These are phyloP conservation scores for Philereme vetulata DNA, from an alignment of 2,888 invertebrate species.

Conservation along the genomic window DNA sequence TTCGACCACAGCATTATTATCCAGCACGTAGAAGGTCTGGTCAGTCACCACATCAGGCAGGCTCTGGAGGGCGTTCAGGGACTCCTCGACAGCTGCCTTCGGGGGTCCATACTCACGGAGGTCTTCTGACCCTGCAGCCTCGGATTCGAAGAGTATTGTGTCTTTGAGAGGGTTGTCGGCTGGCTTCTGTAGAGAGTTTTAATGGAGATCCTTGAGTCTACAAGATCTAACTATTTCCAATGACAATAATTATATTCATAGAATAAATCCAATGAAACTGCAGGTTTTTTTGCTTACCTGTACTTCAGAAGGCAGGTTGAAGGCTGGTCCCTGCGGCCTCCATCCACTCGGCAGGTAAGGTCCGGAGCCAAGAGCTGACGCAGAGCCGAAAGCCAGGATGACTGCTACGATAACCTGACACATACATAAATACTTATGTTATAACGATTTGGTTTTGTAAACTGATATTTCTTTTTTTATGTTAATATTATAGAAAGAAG, in stretches of 20 bases:
- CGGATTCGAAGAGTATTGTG: slow-evolving; percentile 64
- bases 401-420: slow-evolving; percentile 58
- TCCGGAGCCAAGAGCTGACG: slow-evolving; percentile 64
- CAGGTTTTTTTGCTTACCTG: slow-evolving; percentile 45
- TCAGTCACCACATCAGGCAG: slow-evolving; percentile 66
- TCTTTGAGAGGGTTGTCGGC: slow-evolving; percentile 70
- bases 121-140: slow-evolving; percentile 75
- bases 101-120: slow-evolving; percentile 80
- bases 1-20: slow-evolving; percentile 31
- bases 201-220: too few species aligned
- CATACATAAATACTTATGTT: too few species aligned
- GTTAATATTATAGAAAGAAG: too few species aligned
- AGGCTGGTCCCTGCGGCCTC: slow-evolving; percentile 71
- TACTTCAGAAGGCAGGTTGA: slow-evolving; percentile 66
- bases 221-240: too few species aligned
- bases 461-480: too few species aligned
- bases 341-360: slow-evolving; percentile 77
- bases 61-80: too few species aligned
- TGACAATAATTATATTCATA: too few species aligned
- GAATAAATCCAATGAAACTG: too few species aligned
- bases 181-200: slow-evolving; percentile 57
- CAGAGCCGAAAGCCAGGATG: slow-evolving; percentile 56
- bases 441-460: too few species aligned
- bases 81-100: slow-evolving; percentile 41
- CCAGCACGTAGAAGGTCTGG: slow-evolving; percentile 53